Evolutionary conservation across 2,113 vertebrate genomes (phyloP).

Genomic region (Lota lota): DNA sequence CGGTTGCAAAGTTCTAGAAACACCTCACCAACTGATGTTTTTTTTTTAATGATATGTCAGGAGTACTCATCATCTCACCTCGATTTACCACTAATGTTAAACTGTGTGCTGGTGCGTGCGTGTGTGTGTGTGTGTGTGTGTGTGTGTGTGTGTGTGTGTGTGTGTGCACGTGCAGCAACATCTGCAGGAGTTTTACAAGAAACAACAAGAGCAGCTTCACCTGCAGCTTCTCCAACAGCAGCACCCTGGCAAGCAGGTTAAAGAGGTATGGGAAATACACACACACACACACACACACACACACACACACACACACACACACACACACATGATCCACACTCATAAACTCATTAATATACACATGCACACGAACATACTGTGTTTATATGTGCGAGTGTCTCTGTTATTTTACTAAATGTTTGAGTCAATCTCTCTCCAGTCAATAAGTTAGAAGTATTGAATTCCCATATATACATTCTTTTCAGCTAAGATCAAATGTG

Average conservation of each 20-base stretch:
- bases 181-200: constrained; percentile 99
- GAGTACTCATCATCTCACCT: not conserved
- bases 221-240: constrained; percentile 99
- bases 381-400: no score
- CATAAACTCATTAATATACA: not conserved
- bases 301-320: constrained; percentile 4
- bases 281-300: not conserved
- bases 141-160: constrained; percentile 16
- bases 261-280: constrained; percentile 80
- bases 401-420: not conserved
- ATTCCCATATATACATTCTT: not conserved
- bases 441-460: not conserved
- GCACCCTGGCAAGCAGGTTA: constrained; percentile 93
- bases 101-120: not conserved
- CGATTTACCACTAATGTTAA: no score
- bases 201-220: constrained; percentile 99
- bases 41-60: not conserved
- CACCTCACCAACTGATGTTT: no score
- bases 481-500: not conserved
- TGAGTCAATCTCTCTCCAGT: not conserved
- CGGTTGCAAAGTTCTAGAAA: no score
- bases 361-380: not conserved
- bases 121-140: constrained; percentile 9
- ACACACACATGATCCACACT: not conserved
- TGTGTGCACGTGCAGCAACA: constrained; percentile 87